Conservation (phyloP, 2,888 invertebrate genomes). For the Latrodectus elegans region DNA sequence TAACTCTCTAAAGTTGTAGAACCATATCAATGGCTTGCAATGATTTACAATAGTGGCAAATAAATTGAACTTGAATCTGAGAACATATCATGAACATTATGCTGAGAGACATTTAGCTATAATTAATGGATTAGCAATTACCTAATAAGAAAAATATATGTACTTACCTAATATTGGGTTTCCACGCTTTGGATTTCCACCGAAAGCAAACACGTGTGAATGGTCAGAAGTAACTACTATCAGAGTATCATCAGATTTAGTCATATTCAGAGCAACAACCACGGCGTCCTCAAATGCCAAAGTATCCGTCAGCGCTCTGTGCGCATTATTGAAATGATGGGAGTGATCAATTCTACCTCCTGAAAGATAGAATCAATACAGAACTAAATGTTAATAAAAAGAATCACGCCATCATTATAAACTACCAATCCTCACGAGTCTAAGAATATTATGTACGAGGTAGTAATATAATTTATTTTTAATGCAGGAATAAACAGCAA, state of each 20-base stretch:
- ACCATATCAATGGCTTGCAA: no score
- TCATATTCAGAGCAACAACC: conserved; percentile 81
- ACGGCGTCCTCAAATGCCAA: conserved; percentile 82
- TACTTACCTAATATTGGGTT: conserved; percentile 84
- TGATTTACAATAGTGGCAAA: no score
- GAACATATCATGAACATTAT: no score
- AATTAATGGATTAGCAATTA: neutral
- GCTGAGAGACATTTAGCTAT: no score
- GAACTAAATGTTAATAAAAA: neutral
- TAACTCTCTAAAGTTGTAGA: no score
- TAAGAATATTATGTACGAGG: no score
- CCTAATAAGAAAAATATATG: neutral
- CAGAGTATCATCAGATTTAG: conserved; percentile 79
- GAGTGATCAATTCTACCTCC: conserved; percentile 88
- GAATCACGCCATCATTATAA: no score
- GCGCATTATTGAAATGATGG: conserved; percentile 87
- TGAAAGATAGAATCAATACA: conserved; percentile 73
- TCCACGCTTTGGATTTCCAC: conserved; percentile 84
- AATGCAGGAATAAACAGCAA: no score
- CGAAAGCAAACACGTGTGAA: conserved; percentile 67
- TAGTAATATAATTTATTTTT: no score
- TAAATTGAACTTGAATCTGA: no score
- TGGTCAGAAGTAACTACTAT: conserved; percentile 67
- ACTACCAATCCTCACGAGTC: no score
- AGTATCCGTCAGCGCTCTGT: conserved; percentile 85